Conservation (phyloP, 2,888 invertebrate species). For the Volucella inanis region DNA sequence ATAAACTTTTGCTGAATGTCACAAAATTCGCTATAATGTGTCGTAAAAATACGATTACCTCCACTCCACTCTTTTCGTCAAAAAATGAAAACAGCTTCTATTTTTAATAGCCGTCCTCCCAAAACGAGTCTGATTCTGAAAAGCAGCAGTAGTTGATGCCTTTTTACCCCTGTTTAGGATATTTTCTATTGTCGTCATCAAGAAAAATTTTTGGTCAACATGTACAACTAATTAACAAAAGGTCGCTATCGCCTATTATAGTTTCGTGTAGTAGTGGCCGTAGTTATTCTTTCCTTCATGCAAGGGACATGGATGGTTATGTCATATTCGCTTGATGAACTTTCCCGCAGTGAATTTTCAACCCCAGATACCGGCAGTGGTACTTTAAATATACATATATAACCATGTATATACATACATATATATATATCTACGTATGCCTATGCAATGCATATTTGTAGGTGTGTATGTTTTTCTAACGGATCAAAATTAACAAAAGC, state of each 20-base stretch:
- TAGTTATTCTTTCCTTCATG: conserved; percentile 13
- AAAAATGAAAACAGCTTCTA: conserved; percentile 70
- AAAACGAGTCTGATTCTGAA: conserved; percentile 46
- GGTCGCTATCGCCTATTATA: conserved; percentile 72
- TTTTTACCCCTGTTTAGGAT: conserved; percentile 59
- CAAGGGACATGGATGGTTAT: conserved; percentile 71
- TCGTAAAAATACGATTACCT: conserved; percentile 75
- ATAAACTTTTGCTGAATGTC: conserved; percentile 72
- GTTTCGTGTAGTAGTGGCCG: conserved; percentile 59
- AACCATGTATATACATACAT: neutral
- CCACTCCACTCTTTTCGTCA: conserved; percentile 57
- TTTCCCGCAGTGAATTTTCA: conserved; percentile 68
- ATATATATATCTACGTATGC: neutral
- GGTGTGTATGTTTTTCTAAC: conserved; percentile 50
- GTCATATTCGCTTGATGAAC: conserved; percentile 73
- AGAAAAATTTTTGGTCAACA: conserved; percentile 73
- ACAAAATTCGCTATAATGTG: conserved; percentile 73
- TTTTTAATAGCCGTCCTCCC: conserved; percentile 67
- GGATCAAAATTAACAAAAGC: conserved; percentile 69
- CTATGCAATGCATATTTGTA: neutral
- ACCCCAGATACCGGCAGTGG: conserved; percentile 32
- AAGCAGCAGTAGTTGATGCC: conserved; percentile 19
- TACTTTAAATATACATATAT: neutral
- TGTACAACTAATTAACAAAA: conserved; percentile 75
- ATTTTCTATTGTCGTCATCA: conserved; percentile 71